Conservation (phyloP, 1,140 invertebrate genomes). For the Catajapyx aquilonaris region DNA sequence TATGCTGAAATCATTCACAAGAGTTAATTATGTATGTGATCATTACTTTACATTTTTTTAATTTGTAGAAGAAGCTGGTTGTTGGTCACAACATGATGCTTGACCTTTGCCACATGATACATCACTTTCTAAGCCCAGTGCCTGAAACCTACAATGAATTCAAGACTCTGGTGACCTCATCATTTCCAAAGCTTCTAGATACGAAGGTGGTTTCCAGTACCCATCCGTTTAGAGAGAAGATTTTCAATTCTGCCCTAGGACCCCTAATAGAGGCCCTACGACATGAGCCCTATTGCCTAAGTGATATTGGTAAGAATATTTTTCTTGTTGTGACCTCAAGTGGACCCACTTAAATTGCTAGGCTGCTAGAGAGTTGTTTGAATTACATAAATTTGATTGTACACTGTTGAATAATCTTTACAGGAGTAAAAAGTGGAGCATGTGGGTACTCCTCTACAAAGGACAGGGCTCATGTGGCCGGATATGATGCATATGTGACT, state of each 20-base stretch:
- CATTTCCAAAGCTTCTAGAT: slow-evolving; percentile 48
- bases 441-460: too few relatives aligned
- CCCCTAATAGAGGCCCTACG: slow-evolving; percentile 30
- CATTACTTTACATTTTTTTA: too few relatives aligned
- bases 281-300: slow-evolving; percentile 34
- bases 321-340: too few relatives aligned
- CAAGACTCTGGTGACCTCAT: slow-evolving; percentile 41
- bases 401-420: too few relatives aligned
- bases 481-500: slow-evolving; percentile 73
- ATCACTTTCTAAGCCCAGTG: slow-evolving; percentile 52
- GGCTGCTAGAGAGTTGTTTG: too few relatives aligned
- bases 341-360: too few relatives aligned
- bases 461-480: slow-evolving; percentile 67
- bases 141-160: slow-evolving; percentile 47
- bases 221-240: slow-evolving; percentile 35
- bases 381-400: too few relatives aligned
- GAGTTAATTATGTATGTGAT: too few relatives aligned
- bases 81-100: slow-evolving; percentile 72
- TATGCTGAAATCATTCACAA: too few relatives aligned
- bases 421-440: too few relatives aligned
- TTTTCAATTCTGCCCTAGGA: slow-evolving; percentile 31
- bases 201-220: slow-evolving; percentile 46
- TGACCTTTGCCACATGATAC: slow-evolving; percentile 56
- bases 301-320: slow-evolving; percentile 13
- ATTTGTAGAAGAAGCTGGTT: too few relatives aligned